These are phyloP conservation scores for Thermophis baileyi DNA, from an alignment of 2,113 vertebrate genomes.

Conservation along the genomic window DNA sequence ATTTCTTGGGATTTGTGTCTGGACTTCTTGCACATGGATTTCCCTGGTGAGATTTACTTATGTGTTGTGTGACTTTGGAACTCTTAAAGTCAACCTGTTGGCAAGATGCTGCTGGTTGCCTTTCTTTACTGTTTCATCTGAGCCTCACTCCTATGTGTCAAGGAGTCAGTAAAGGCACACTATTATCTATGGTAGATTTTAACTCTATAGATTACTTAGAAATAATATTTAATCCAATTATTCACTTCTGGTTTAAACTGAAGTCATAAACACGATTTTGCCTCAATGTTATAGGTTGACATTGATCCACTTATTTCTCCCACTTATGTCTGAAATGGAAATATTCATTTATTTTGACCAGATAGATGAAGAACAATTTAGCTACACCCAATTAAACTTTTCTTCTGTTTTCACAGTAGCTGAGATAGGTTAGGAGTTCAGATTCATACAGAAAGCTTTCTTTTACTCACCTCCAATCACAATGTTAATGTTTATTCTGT, in stretches of 20 bases:
- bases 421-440: neutral
- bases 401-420: neutral
- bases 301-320: slow-evolving; percentile 23
- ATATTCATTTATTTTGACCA: neutral
- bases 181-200: neutral
- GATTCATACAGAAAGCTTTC: neutral
- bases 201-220: neutral
- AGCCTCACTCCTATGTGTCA: neutral
- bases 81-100: neutral
- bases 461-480: neutral
- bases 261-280: neutral
- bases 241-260: neutral
- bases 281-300: neutral
- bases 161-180: neutral
- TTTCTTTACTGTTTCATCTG: neutral
- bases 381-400: slow-evolving; percentile 8
- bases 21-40: neutral
- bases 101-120: neutral
- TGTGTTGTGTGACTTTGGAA: neutral
- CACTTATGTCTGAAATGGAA: slow-evolving; percentile 23
- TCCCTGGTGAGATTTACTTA: neutral
- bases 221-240: neutral
- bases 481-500: neutral
- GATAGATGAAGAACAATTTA: slow-evolving; percentile 22
- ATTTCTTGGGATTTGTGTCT: neutral